Percentiles rank a stretch among this genome's conserved stretches.
Conservation (phyloP, 2,797 vertebrate genomes). For the Antrozous pallidus region DNA sequence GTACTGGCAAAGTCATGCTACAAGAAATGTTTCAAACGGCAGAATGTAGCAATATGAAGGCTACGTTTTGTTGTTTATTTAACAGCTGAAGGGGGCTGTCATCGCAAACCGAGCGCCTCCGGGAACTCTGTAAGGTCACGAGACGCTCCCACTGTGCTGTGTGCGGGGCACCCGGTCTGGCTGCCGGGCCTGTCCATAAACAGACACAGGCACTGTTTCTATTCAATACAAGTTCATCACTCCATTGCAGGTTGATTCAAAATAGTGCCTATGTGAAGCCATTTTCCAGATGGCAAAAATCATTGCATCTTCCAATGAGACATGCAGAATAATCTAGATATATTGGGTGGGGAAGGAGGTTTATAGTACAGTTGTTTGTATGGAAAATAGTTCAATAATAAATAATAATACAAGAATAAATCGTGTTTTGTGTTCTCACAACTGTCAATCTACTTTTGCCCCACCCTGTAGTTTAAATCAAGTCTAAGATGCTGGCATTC, state of each 20-base stretch:
- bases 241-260: constrained; percentile 28
- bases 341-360: neutral
- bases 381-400: neutral
- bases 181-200: constrained; percentile 57
- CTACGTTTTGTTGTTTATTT: constrained; percentile 85
- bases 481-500: neutral
- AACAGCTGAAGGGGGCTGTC: constrained; percentile 80
- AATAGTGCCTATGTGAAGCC: neutral
- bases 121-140: constrained; percentile 77
- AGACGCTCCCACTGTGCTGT: neutral
- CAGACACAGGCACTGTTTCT: constrained; percentile 20
- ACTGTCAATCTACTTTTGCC: neutral
- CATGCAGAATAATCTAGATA: constrained; percentile 8
- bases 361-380: neutral
- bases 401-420: too few relatives aligned
- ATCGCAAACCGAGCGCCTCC: constrained; percentile 74
- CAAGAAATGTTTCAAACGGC: constrained; percentile 79
- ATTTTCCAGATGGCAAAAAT: constrained; percentile 23
- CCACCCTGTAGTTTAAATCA: neutral
- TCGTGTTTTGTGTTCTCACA: neutral
- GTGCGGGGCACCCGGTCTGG: neutral
- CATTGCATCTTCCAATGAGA: constrained; percentile 29
- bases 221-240: constrained; percentile 42
- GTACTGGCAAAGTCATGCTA: constrained; percentile 77
- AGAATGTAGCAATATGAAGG: constrained; percentile 77